A percentile compares a stretch with the other conserved stretches of the same genome.
phyloP scores from a whole-genome alignment of 2,113 vertebrate species.

The Zosterops borbonicus region DNA sequence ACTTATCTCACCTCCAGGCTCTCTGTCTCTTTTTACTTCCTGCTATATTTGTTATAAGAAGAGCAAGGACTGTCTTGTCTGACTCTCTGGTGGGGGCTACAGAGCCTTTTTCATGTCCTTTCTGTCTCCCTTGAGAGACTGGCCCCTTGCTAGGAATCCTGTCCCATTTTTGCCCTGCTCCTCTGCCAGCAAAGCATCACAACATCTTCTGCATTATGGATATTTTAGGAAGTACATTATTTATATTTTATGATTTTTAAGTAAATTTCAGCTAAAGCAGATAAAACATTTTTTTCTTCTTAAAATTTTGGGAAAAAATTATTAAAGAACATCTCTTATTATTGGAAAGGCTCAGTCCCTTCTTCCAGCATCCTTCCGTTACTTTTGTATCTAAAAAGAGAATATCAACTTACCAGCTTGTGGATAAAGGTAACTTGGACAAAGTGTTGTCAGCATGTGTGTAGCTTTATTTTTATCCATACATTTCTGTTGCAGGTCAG shows the following conservation, averaged over 20 bases:
- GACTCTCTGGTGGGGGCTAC: background rate
- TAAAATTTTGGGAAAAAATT: background rate
- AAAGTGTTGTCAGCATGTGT: background rate
- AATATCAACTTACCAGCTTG: background rate
- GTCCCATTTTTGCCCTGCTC: background rate
- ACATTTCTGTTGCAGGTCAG: background rate
- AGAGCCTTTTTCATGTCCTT: background rate
- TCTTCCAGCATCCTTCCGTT: background rate
- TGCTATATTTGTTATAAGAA: background rate
- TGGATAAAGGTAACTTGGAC: background rate
- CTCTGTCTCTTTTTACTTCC: background rate
- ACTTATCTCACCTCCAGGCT: background rate
- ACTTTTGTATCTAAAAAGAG: background rate
- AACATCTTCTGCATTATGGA: background rate
- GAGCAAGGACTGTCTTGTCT: background rate
- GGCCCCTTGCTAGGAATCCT: background rate
- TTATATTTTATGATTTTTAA: background rate
- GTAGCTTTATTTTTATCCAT: background rate
- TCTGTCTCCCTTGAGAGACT: background rate
- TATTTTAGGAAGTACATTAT: background rate
- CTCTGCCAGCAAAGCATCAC: background rate
- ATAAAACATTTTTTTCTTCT: background rate
- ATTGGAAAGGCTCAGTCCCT: background rate
- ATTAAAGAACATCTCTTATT: background rate
- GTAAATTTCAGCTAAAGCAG: background rate